A percentile compares a stretch with the other conserved stretches of the same genome.
phyloP scores from a whole-genome alignment of 1,140 invertebrate species.

The Hypothenemus hampei region DNA sequence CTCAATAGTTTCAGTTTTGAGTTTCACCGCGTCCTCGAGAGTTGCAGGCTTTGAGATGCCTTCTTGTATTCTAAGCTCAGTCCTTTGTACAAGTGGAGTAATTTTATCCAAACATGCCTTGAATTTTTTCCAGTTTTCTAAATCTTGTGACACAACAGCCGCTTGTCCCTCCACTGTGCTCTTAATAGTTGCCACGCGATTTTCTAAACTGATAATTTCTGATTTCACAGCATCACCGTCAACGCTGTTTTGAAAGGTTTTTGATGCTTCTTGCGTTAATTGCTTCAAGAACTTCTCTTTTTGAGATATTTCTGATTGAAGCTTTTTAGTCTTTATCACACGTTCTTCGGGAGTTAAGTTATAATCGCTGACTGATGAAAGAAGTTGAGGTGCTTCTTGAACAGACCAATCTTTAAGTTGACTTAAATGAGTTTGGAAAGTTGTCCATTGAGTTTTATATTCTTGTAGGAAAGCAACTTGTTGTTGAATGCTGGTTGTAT shows the following conservation, averaged over 20 bases:
- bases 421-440: slow-evolving; percentile 64
- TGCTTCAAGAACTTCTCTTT: slow-evolving; percentile 67
- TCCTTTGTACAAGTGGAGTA: slow-evolving; percentile 83
- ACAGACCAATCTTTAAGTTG: slow-evolving; percentile 68
- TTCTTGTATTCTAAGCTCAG: slow-evolving; percentile 69
- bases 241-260: slow-evolving; percentile 59
- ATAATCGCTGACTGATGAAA: slow-evolving; percentile 67
- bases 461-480: slow-evolving; percentile 76
- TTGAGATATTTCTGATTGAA: slow-evolving; percentile 66
- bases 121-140: slow-evolving; percentile 81
- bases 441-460: slow-evolving; percentile 74
- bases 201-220: slow-evolving; percentile 64
- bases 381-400: slow-evolving; percentile 67
- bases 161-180: slow-evolving; percentile 66
- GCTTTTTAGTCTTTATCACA: slow-evolving; percentile 61
- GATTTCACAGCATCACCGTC: slow-evolving; percentile 63
- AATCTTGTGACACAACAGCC: slow-evolving; percentile 66
- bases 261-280: slow-evolving; percentile 70
- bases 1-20: slow-evolving; percentile 62
- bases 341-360: slow-evolving; percentile 71
- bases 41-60: slow-evolving; percentile 69
- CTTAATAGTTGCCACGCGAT: slow-evolving; percentile 63
- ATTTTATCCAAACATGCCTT: slow-evolving; percentile 72
- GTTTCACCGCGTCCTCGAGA: slow-evolving; percentile 71
- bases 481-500: slow-evolving; percentile 70